Base-by-base conservation (phyloP, 2,888 invertebrate genomes). In the Linyphia triangularis region DNA sequence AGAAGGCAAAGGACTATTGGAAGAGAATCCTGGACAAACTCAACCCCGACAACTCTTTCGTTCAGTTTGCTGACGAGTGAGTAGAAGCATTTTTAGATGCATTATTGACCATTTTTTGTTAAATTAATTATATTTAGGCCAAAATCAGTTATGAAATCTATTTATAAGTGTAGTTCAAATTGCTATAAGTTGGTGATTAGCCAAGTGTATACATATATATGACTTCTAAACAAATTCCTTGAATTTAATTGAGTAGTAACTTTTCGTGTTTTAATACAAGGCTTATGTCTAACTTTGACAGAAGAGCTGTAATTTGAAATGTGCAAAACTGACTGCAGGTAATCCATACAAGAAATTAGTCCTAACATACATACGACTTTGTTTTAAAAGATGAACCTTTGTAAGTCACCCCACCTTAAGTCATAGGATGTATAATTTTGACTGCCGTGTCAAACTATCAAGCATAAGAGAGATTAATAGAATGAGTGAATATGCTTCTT, bases 1-100 rank as follows among this genome's bases (percentile, higher is more conserved):
- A 88, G 30, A 88, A 83, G n/a, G 88, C 73, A 16, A 82, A 70
- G 51, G 81, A 88, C 61, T 88, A 70, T 57, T 83, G 81, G 69
- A 13, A 88, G 19, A 69, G 63, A 19, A 63, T 88, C 65, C n/a
- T 88, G 24, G 88, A 82, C 37, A 82, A 69, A 22, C 70, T 88
- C 19, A 33, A 43, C 0, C 2, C 2, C 1, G 10, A 43, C 13
- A 43, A 13, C 13, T 16, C 2, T 43, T 43, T 43, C 43, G 1
- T 43, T 43, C 43, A 16, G 43, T 43, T 16, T 2, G 2, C 2
- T 13, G 43, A 43, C n/a, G n/a, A n/a, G n/a, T n/a, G n/a, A n/a
- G n/a, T n/a, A n/a, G n/a, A n/a, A n/a, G n/a, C n/a, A n/a, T n/a
- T n/a, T n/a, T n/a, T n/a, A n/a, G 13, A 40, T 40, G 13, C 13